Evolutionary conservation across 2,888 invertebrate genomes (phyloP).

Genomic region (Pterobdella sp.): DNA sequence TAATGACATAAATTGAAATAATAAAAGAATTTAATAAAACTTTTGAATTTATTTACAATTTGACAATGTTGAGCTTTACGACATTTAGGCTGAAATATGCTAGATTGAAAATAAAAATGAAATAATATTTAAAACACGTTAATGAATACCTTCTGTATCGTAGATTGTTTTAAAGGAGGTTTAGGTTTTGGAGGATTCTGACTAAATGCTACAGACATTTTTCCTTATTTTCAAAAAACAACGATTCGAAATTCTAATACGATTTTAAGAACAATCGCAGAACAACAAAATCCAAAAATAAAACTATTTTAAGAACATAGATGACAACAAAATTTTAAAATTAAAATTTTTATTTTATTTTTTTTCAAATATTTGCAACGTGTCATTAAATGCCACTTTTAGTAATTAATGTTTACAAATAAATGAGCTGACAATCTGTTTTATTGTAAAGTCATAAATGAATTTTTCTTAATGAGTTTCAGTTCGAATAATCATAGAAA

Average conservation of each 20-base stretch:
- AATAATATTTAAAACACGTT: background rate
- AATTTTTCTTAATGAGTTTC: background rate
- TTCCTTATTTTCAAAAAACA: background rate
- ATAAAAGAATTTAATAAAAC: background rate
- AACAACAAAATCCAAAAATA: no score
- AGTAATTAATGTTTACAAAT: no score
- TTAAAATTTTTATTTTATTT: no score
- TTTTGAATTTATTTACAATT: no score
- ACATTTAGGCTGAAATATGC: background rate
- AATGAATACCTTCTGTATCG: conserved; percentile 1
- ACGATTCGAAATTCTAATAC: background rate
- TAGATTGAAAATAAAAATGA: background rate
- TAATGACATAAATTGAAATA: background rate
- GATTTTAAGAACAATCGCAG: background rate
- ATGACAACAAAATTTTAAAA: no score
- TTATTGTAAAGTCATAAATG: no score
- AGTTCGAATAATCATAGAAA: conserved; percentile 3
- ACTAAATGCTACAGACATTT: background rate
- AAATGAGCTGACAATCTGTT: no score
- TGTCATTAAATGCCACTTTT: no score
- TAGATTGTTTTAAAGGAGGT: background rate
- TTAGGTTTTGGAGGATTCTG: background rate
- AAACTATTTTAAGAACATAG: no score
- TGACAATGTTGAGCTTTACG: no score
- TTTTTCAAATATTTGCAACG: no score